Conservation (phyloP, 1,140 invertebrate genomes). For the Bombus breviceps region DNA sequence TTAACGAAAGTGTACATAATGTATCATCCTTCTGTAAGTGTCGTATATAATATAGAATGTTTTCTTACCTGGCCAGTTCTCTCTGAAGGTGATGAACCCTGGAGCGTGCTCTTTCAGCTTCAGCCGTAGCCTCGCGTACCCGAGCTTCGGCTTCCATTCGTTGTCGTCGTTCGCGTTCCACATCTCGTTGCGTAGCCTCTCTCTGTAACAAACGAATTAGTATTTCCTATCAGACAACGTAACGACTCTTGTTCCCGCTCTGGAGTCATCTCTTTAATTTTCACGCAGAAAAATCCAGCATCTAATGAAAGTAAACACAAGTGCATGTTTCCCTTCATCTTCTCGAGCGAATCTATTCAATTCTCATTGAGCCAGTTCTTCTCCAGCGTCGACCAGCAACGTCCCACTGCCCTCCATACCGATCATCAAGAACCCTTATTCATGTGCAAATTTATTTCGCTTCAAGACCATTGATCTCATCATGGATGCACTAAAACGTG, state of each 20-base stretch:
- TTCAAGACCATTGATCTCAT: conserved; percentile 21
- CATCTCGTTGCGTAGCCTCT: conserved; percentile 85
- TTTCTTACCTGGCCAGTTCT: conserved; percentile 83
- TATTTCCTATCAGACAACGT: neutral
- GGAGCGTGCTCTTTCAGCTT: conserved; percentile 83
- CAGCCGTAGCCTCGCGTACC: conserved; percentile 83
- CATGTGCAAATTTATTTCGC: conserved; percentile 33
- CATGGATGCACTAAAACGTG: neutral
- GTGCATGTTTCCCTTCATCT: neutral
- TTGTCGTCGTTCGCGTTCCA: conserved; percentile 84
- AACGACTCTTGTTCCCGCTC: no score
- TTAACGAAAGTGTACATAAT: no score
- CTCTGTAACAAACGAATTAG: conserved; percentile 80
- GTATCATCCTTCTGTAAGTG: neutral
- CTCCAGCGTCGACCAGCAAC: neutral
- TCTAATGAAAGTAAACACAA: neutral
- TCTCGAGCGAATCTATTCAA: neutral
- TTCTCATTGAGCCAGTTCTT: neutral
- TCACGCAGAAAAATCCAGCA: neutral
- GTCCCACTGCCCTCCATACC: conserved; percentile 19
- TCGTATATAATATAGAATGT: neutral
- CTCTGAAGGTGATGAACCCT: conserved; percentile 84
- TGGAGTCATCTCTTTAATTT: neutral
- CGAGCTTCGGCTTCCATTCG: conserved; percentile 84
- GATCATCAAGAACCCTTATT: neutral